phyloP scores from a whole-genome alignment of 37 sponge, comb jelly and placozoan species.

The Eunapius fragilis region DNA sequence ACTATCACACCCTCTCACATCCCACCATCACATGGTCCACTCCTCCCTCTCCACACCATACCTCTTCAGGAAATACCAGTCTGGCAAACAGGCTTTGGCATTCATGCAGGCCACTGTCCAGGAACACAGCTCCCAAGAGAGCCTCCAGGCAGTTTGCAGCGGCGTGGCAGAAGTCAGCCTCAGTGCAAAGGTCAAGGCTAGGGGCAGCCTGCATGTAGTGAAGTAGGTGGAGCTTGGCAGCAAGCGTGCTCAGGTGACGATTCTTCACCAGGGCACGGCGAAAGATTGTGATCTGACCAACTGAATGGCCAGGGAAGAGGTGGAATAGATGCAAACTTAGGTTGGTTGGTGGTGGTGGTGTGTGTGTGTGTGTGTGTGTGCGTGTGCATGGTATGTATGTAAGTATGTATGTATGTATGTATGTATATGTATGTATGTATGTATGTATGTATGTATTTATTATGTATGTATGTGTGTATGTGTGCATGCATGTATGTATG shows the following conservation, averaged over 20 bases:
- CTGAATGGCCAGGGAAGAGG: slow-evolving; percentile 47
- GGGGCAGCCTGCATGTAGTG: slow-evolving; percentile 19
- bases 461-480: background rate
- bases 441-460: no score
- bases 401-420: background rate
- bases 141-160: slow-evolving; percentile 62
- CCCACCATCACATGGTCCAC: background rate
- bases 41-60: background rate
- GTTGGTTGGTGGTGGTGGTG: background rate
- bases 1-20: background rate
- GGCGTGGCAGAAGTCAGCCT: slow-evolving; percentile 5
- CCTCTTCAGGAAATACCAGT: slow-evolving; percentile 56
- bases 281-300: slow-evolving; percentile 48
- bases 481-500: background rate
- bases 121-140: slow-evolving; percentile 65
- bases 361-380: background rate
- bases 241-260: slow-evolving; percentile 39
- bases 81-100: slow-evolving; percentile 30
- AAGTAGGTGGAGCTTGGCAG: slow-evolving; percentile 13
- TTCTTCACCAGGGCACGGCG: slow-evolving; percentile 67
- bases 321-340: slow-evolving; percentile 68
- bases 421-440: background rate
- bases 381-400: background rate
- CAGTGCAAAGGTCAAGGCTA: background rate
- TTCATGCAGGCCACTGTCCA: slow-evolving; percentile 51